Base-by-base conservation (phyloP, 92 coral and sea anemone genomes). In the Zoanthus sociatus region DNA sequence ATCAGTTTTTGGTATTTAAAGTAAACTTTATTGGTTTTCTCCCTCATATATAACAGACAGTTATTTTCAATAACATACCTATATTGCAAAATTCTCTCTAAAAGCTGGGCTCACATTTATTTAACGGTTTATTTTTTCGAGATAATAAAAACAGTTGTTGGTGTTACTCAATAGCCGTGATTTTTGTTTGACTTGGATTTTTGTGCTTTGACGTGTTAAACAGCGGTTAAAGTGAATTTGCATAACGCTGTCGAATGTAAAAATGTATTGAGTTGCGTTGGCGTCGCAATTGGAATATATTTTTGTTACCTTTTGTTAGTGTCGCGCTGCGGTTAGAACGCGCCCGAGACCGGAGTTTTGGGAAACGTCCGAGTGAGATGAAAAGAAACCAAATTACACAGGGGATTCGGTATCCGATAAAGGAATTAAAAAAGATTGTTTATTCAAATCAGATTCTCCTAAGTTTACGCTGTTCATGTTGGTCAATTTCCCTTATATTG, bases 191-290 rank as follows among this genome's bases (percentile, higher is more conserved):
- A 46, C 26, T 5, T 46, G 45, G 21, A 12, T 45, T 81, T 66
- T 81, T 17, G 18, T 14, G 17, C 60, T 81, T 81, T 81, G 85
- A 81, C 85, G 63, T 81, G 85, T 81, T 60, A 81, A 81, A 66
- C 53, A 20, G 20, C 47, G 60, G 66, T 81, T 81, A 64, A 45
- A 20, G 58, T 67, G 26, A 60, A 81, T 81, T 81, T 81, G 85
- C 85, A 81, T 81, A 81, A 81, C 85, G 66, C 85, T 81, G 85
- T 73, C 55, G 63, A 67, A 51, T 18, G 64, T 45, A 60, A 64
- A 81, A 46, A 48, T 4, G 63, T 64, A 42, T n/a, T 61, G 21
- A 15, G 47, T 10, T 64, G 42, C 61, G 47, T 13, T 81, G 44
- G 9, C 18, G 64, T n/a, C 17, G 84, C n/a, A 16, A 58, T 10